These are phyloP conservation scores for Epirrita christyi DNA, from an alignment of 2,888 invertebrate genomes.

Conservation along the genomic window DNA sequence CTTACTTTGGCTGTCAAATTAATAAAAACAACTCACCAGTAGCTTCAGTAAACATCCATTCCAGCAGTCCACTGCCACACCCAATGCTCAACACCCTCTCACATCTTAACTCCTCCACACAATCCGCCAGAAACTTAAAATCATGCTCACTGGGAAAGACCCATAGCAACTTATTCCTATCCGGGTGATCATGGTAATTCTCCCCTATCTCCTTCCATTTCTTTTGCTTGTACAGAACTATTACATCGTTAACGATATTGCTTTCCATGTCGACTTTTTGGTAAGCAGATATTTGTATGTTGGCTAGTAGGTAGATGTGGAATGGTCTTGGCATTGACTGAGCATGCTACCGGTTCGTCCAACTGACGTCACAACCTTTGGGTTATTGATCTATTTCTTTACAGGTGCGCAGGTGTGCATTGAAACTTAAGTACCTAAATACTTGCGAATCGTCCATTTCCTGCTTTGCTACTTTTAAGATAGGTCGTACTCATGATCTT, in stretches of 20 bases:
- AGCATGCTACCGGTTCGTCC: conserved; percentile 37
- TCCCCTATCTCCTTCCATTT: conserved; percentile 79
- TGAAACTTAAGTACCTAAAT: conserved; percentile 16
- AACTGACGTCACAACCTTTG: conserved; percentile 37
- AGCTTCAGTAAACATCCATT: conserved; percentile 89
- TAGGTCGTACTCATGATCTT: too few relatives aligned
- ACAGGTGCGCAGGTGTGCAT: conserved; percentile 47
- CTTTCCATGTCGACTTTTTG: conserved; percentile 55
- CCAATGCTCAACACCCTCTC: conserved; percentile 88
- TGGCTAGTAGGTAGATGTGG: conserved; percentile 7
- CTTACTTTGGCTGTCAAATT: too few relatives aligned
- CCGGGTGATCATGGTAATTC: conserved; percentile 75
- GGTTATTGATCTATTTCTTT: conserved; percentile 50
- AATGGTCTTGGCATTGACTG: conserved; percentile 46
- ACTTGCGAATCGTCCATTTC: too few relatives aligned
- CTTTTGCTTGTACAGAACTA: conserved; percentile 65
- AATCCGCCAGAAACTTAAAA: conserved; percentile 83
- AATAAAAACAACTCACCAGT: conserved; percentile 79
- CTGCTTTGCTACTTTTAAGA: too few relatives aligned
- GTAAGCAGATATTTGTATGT: neutral
- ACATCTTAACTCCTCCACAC: conserved; percentile 71
- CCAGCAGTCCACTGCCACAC: conserved; percentile 92
- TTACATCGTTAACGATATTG: conserved; percentile 62
- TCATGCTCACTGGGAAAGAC: conserved; percentile 89
- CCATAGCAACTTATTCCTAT: conserved; percentile 87